These are phyloP conservation scores for Dryocosmus kuriphilus DNA, from an alignment of 2,888 invertebrate genomes.

Conservation along the genomic window DNA sequence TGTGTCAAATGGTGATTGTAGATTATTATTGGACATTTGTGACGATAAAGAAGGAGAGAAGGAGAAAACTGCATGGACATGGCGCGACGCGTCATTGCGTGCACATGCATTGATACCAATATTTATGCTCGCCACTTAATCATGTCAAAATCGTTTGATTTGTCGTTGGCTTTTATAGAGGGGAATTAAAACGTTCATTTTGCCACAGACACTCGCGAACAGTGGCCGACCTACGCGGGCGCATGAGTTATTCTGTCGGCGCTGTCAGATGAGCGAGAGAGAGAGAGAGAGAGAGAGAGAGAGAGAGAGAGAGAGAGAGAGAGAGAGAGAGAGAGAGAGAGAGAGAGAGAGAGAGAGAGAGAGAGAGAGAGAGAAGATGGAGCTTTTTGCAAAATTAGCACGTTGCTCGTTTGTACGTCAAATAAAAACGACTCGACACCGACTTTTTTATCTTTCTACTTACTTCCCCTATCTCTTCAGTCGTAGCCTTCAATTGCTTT, in stretches of 20 bases:
- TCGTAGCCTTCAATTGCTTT: background rate
- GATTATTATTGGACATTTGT: conserved; percentile 26
- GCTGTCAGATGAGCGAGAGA: conserved; percentile 52
- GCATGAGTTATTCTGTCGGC: conserved; percentile 72
- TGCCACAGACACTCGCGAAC: conserved; percentile 76
- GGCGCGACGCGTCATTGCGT: conserved; percentile 73
- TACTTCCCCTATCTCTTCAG: background rate
- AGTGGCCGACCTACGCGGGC: conserved; percentile 65
- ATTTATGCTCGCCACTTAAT: conserved; percentile 77
- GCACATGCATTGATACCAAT: conserved; percentile 76
- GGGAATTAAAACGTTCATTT: conserved; percentile 78
- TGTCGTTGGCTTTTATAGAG: conserved; percentile 77
- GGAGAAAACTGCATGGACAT: conserved; percentile 54
- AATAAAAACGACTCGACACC: conserved; percentile 55
- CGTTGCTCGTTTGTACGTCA: conserved; percentile 61
- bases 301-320: conserved; percentile 45
- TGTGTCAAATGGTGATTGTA: background rate
- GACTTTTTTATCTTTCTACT: background rate
- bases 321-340: conserved; percentile 49
- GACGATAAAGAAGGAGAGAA: too few relatives aligned
- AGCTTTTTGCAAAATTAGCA: conserved; percentile 75
- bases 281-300: conserved; percentile 45
- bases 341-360: conserved; percentile 42
- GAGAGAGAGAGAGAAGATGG: conserved; percentile 46
- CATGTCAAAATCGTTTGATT: conserved; percentile 77